Base-by-base conservation (phyloP, 2,113 vertebrate species). In the Onychorhynchus coronatus region DNA sequence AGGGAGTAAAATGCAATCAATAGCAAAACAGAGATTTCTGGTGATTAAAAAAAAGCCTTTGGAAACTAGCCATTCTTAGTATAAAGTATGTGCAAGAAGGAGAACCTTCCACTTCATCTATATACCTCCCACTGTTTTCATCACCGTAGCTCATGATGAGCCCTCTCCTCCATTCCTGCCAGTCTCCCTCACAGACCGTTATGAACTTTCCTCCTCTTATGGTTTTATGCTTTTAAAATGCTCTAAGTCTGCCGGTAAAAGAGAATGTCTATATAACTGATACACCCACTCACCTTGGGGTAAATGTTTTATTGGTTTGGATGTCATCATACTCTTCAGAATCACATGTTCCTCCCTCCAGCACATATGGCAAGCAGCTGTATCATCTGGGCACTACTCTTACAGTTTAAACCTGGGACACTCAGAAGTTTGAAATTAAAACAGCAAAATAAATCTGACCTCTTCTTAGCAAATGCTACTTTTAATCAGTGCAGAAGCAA, bases 201-300 rank as follows among this genome's bases (percentile, higher is more conserved):
- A 79, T 71, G 91, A 89, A 88, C 78, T 79, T 82, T 80, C 56
- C 42, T 89, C 25, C 35, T 93, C 91, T 87, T 82, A 91, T 46
- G 47, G 81, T 63, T 89, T 91, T 80, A 56, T 91, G 70, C 65
- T 93, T 96, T 91, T 71, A 80, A 95, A 95, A 71, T 88, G 22
- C 71, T 74, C 75, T 76, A 85, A 63, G 58, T 82, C 84, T 95
- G 37, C 67, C 11, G 66, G 74, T 89, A 94, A 93, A 93, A 80
- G 30, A 22, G 2, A 97, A 84, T 71, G 61, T 82, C 85, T 91
- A 87, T 91, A 84, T 95, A 96, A 91, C 91, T 92, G 95, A 96
- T 96, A 96, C 61, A 92, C 94, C 86, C 88, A 1, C 92, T 94
- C 91, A 97, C 97, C 88, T 97, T 94, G 85, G 78, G 82, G 95